Evolutionary conservation across 2,797 vertebrate genomes (phyloP).

Genomic region (Antrozous pallidus): DNA sequence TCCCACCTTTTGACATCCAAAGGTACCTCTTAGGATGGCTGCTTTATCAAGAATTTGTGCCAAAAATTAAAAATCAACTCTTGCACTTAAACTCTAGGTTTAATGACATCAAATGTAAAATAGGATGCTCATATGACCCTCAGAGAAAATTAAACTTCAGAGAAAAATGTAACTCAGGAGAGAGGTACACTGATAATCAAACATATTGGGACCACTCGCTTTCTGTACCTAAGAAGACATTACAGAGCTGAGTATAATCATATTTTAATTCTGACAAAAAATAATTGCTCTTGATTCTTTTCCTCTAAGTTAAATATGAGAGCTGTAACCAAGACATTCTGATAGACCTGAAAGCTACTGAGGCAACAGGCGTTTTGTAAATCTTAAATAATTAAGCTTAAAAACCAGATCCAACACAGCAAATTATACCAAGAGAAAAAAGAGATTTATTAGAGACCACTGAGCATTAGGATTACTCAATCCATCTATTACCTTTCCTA

Average conservation of each 20-base stretch:
- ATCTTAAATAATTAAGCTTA: constrained; percentile 7
- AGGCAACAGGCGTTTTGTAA: neutral
- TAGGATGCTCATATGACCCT: neutral
- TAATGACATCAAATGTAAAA: neutral
- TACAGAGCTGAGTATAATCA: neutral
- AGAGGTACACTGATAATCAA: neutral
- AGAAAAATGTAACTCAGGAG: neutral
- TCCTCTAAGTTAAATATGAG: neutral
- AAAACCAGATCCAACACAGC: neutral
- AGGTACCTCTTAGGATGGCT: neutral
- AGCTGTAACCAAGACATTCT: neutral
- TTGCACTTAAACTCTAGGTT: neutral
- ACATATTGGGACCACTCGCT: neutral
- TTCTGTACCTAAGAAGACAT: neutral
- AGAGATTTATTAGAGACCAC: neutral
- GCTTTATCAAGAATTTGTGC: neutral
- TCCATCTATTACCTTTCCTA: neutral
- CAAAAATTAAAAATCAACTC: neutral
- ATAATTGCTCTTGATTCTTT: neutral
- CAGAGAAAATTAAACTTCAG: neutral
- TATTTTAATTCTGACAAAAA: neutral
- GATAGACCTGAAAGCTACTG: neutral
- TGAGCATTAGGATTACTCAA: neutral
- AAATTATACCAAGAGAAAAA: neutral
- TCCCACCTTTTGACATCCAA: neutral